phyloP scores from a whole-genome alignment of 2,113 vertebrate genomes.

The Uropsilus gracilis region DNA sequence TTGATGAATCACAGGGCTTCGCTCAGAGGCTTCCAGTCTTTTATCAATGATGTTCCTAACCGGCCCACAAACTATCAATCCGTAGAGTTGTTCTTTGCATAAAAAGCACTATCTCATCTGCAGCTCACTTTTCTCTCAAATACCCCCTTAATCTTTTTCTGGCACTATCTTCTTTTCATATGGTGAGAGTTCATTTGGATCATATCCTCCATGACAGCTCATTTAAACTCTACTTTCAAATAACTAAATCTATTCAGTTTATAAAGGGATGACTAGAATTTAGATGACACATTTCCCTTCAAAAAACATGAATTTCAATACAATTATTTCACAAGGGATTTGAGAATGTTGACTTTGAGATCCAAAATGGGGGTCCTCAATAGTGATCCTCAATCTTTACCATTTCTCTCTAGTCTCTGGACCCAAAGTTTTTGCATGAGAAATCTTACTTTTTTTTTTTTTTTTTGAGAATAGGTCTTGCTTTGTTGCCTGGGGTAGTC shows the following conservation, averaged over 20 bases:
- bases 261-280: not conserved
- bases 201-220: not conserved
- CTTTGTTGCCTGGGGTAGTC: too few species aligned
- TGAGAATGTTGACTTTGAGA: not conserved
- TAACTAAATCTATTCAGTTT: constrained; percentile 10
- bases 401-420: not conserved
- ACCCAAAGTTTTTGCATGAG: not conserved
- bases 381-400: not conserved
- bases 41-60: not conserved
- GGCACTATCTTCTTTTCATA: not conserved
- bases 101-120: not conserved
- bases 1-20: not conserved
- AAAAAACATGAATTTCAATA: constrained; percentile 5
- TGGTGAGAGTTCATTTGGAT: not conserved
- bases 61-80: not conserved
- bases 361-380: not conserved
- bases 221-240: constrained; percentile 44
- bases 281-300: not conserved
- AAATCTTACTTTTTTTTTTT: too few species aligned
- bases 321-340: not conserved
- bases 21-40: not conserved
- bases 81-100: not conserved
- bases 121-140: not conserved
- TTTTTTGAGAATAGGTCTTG: too few species aligned
- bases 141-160: not conserved